phyloP scores from a whole-genome alignment of 2,888 invertebrate genomes.

The Thereva unica region DNA sequence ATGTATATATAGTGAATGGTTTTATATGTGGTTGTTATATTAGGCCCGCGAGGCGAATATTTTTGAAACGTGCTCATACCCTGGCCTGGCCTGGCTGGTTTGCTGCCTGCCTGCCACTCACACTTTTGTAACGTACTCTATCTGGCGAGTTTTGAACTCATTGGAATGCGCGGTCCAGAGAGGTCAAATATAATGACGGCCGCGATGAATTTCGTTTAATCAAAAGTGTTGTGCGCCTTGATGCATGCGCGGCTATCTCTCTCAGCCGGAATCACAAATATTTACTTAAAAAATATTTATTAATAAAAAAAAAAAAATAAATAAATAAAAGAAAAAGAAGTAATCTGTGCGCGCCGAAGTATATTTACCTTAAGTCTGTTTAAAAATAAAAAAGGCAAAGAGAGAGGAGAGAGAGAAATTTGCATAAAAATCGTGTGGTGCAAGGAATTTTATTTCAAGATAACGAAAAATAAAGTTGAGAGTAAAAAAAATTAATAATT shows the following conservation, averaged over 20 bases:
- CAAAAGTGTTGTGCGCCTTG: conserved; percentile 30
- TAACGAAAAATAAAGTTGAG: conserved; percentile 12
- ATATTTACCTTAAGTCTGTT: conserved; percentile 4
- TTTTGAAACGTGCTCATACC: conserved; percentile 31
- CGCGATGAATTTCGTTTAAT: conserved; percentile 32
- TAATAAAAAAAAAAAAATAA: background rate
- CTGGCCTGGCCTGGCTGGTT: background rate
- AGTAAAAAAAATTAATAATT: background rate
- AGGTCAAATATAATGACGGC: conserved; percentile 30
- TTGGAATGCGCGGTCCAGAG: conserved; percentile 35
- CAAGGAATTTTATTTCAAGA: conserved; percentile 29
- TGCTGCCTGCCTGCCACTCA: background rate
- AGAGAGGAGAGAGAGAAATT: conserved; percentile 10
- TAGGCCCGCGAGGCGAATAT: conserved; percentile 34
- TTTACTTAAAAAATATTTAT: conserved; percentile 15
- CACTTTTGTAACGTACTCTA: background rate
- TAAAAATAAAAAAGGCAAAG: background rate
- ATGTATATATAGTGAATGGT: conserved; percentile 1
- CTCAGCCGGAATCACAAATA: background rate
- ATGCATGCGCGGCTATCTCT: conserved; percentile 19
- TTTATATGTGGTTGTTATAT: conserved; percentile 2
- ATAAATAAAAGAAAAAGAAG: background rate
- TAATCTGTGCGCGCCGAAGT: conserved; percentile 12
- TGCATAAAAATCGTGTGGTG: conserved; percentile 29
- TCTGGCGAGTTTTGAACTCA: conserved; percentile 33